Percentiles rank a stretch among this genome's conserved stretches.
phyloP scores from a whole-genome alignment of 1,140 invertebrate genomes.

The Gerris buenoi region DNA sequence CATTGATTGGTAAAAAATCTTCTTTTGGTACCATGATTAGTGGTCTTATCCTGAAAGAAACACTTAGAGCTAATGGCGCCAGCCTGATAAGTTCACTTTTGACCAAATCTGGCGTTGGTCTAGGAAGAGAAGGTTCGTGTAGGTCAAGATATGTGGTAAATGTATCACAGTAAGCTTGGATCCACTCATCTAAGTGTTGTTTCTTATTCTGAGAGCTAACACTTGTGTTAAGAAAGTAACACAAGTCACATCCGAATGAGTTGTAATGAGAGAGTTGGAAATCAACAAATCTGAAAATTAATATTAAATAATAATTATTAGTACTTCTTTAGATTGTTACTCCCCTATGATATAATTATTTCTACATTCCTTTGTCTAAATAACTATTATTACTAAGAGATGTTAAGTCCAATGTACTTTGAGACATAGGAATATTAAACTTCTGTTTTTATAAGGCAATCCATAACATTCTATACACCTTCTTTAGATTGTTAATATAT shows the following conservation, averaged over 20 bases:
- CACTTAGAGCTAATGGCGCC: neutral
- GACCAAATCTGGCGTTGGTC: neutral
- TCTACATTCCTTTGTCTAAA: too few relatives aligned
- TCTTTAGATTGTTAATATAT: too few relatives aligned
- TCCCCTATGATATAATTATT: too few relatives aligned
- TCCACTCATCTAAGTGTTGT: neutral
- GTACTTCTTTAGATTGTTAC: too few relatives aligned
- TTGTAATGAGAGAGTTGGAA: slow-evolving; percentile 15
- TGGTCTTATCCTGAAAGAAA: neutral
- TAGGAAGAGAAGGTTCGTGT: neutral
- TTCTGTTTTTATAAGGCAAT: too few relatives aligned
- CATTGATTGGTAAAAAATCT: neutral
- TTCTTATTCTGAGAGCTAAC: neutral
- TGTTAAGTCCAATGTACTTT: too few relatives aligned
- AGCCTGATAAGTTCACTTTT: neutral
- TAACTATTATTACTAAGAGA: too few relatives aligned
- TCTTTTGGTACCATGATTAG: neutral
- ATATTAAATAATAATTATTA: slow-evolving; percentile 6
- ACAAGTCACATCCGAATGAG: slow-evolving; percentile 10
- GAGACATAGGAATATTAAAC: too few relatives aligned
- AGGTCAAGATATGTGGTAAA: neutral
- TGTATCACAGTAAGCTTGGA: neutral
- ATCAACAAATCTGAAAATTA: slow-evolving; percentile 14
- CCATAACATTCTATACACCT: too few relatives aligned
- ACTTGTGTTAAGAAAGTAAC: slow-evolving; percentile 11